Conservation (phyloP, 2,797 vertebrate genomes). For the Darevskia nairensis region DNA sequence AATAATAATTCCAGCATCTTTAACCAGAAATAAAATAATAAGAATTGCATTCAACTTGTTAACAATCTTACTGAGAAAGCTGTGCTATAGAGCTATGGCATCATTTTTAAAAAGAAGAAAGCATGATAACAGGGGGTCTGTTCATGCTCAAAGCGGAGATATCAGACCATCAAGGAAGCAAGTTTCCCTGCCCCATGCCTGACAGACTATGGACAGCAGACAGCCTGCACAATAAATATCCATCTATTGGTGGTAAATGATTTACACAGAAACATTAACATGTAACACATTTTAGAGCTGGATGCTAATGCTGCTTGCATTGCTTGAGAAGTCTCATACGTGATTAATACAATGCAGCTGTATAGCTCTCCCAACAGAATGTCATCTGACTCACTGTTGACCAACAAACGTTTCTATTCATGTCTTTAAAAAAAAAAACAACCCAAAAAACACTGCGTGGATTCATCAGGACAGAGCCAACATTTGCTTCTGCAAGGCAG, state of each 20-base stretch:
- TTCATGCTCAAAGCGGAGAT: not conserved
- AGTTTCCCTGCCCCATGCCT: not conserved
- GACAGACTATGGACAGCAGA: not conserved
- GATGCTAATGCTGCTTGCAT: not conserved
- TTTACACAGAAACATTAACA: not conserved
- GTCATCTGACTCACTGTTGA: not conserved
- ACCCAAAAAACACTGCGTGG: not conserved
- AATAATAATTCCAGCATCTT: not conserved
- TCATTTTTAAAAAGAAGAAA: not conserved
- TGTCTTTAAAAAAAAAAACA: not conserved
- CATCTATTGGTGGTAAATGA: conserved; percentile 12
- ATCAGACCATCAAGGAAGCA: conserved; percentile 23
- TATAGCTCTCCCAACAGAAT: not conserved
- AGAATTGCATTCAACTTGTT: not conserved
- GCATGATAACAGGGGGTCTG: not conserved
- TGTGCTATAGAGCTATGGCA: not conserved
- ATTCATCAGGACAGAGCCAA: not conserved
- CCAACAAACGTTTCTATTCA: not conserved
- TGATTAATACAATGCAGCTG: not conserved
- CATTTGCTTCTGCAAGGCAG: no score
- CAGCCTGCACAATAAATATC: not conserved
- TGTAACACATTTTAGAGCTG: not conserved
- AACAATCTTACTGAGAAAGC: not conserved
- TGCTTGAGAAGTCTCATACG: not conserved
- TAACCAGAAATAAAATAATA: not conserved